phyloP scores from a whole-genome alignment of 2,797 vertebrate genomes.

The Sebastes glaucus region DNA sequence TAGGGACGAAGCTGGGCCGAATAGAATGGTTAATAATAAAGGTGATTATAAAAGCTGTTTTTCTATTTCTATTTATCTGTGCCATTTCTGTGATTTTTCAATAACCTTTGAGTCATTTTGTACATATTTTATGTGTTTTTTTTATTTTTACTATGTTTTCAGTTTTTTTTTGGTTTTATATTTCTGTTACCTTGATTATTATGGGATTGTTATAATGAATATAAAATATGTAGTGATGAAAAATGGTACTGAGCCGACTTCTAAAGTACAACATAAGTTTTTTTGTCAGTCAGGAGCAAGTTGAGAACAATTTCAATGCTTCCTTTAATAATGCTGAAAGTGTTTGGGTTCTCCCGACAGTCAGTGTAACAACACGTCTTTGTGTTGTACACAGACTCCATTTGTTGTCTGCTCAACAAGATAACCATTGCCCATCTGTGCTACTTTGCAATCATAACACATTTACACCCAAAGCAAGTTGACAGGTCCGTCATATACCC shows the following conservation, averaged over 20 bases:
- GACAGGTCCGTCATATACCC: slow-evolving; percentile 3
- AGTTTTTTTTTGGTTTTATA: not conserved
- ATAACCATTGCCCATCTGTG: not conserved
- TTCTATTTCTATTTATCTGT: not conserved
- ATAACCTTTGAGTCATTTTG: not conserved
- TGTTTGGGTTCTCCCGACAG: not conserved
- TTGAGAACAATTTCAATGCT: not conserved
- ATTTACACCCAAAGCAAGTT: slow-evolving; percentile 44
- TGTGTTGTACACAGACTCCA: not conserved
- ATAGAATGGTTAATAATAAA: not conserved
- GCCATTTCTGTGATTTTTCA: not conserved
- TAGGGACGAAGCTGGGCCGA: not conserved
- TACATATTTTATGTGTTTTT: not conserved
- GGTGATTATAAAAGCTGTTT: not conserved
- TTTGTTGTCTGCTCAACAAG: not conserved
- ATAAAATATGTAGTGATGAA: not conserved
- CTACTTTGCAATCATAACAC: slow-evolving; percentile 4
- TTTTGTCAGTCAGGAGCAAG: not conserved
- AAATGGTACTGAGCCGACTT: not conserved
- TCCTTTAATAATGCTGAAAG: not conserved
- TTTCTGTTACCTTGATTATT: not conserved
- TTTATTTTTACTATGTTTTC: not conserved
- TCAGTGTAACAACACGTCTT: not conserved
- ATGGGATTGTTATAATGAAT: not conserved
- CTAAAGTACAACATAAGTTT: not conserved